These are phyloP conservation scores for Lamellibrachia satsuma DNA, from an alignment of 2,888 invertebrate genomes.

Conservation along the genomic window DNA sequence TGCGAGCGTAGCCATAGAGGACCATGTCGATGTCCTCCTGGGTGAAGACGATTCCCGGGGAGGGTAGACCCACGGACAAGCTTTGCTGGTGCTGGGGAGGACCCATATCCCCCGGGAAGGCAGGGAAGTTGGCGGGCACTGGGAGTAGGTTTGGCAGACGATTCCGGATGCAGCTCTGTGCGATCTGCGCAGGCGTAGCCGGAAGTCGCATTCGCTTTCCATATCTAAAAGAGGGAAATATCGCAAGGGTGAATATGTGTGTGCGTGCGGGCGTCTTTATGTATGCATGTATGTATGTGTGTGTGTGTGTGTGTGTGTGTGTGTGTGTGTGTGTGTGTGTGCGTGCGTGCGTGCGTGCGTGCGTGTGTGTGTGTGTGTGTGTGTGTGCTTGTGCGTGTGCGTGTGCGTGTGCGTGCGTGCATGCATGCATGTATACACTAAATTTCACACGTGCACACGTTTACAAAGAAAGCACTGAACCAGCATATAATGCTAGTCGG, in stretches of 20 bases:
- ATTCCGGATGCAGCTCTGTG: neutral
- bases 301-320: neutral
- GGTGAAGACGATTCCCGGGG: conserved; percentile 36
- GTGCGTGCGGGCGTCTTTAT: neutral
- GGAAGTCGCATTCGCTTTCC: conserved; percentile 9
- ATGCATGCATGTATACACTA: neutral
- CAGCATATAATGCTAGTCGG: neutral
- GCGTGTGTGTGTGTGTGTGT: neutral
- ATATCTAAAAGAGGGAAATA: neutral
- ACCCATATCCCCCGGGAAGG: neutral
- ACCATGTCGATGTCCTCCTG: conserved; percentile 61
- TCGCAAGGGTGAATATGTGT: neutral
- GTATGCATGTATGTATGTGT: neutral
- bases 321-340: neutral
- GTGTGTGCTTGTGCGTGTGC: neutral
- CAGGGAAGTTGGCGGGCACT: neutral
- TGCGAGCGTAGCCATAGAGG: conserved; percentile 59
- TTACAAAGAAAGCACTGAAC: neutral
- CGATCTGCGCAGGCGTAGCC: conserved; percentile 3
- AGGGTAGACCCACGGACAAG: conserved; percentile 13
- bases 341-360: neutral
- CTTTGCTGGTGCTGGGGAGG: neutral
- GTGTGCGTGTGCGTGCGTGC: neutral
- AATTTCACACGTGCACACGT: neutral
- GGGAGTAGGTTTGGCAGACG: neutral